Evolutionary conservation across 2,888 invertebrate genomes (phyloP), one percentile per base, ranked within the genome.

Genomic region (Branchipolynoe longqiensis): DNA sequence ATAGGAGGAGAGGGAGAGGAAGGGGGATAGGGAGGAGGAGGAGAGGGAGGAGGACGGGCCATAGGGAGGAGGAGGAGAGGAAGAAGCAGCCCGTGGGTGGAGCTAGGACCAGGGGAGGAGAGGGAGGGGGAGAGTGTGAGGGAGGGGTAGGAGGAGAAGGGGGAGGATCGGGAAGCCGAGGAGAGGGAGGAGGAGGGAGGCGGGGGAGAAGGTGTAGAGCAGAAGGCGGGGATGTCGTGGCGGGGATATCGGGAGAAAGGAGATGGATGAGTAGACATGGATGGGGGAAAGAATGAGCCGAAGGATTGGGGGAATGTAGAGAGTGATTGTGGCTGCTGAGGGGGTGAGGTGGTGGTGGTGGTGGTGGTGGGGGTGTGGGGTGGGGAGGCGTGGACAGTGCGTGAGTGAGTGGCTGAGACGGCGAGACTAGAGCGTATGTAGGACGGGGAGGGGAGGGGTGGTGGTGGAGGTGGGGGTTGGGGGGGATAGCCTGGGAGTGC

Each of bases 1-100:
- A 48, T 31, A 78, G 78, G 78, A 12, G 6, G n/a, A 6, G 62
- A 28, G 62, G n/a, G 8, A 25, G 6, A 25, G n/a, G n/a, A n/a
- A 1, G 14, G 22, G 73, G 33, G 25, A 12, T 14, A 28, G 56
- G 81, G 25, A 28, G 25, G 56, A 38, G 36, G 56, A 41, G 22
- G 81, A 4, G 56, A 28, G 81, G 41, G 33, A 81, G 12, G 22
- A 22, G 54, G 48, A 73, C 14, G 41, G 81, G 41, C n/a, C 40
- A 33, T n/a, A 14, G 54, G 56, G 28, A 48, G 81, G 18, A 81
- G 54, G 12, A 54, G 54, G 56, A 81, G 81, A 41, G 31, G 28
- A 25, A 31, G 38, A 6, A 73, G 73, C 22, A 31, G 33, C 22
- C 33, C 14, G 25, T 18, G 25, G 28, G 28, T 18, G 28, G 28